Base-by-base conservation (phyloP, 2,888 invertebrate genomes). In the Dendrolimus pini region DNA sequence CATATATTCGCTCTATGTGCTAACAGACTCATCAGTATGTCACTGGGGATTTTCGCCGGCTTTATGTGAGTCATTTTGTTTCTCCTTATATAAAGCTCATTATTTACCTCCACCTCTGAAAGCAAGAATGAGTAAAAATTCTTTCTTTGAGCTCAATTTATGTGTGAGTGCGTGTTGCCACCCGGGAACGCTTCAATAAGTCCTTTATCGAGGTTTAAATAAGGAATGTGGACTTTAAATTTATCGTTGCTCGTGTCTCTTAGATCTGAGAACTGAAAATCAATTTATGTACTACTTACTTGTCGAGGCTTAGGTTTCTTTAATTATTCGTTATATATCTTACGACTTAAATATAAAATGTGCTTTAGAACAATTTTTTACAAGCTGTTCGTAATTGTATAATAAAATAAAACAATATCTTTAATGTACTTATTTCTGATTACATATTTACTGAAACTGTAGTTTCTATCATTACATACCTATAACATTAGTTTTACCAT, bases 61-160 rank as follows among this genome's bases (percentile, higher is more conserved):
- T 54, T 56, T 63, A 60, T 66, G 59, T 60, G 58, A 61, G 58
- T 62, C 62, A 60, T 68, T 56, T 57, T 55, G 54, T 56, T 54
- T 58, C 54, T 54, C 57, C 55, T 56, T 55, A 62, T 66, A 68
- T 67, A 60, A 64, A 58, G 55, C 56, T 63, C 58, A 59, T 68
- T 59, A 65, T 71, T 64, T 64, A 64, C 61, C 56, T 61, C 55
- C 57, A 56, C 53, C 53, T 9, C 14, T 14, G 53, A 13, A 55
- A 41, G 41, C 41, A 52, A 14, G 55, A 58, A 55, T 53, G 53
- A 55, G 41, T 47, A 55, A 55, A 41, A 14, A 47, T 47, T 47
- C 47, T 30, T 30, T 47, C 47, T 0, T 30, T 7, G 47, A 2
- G 47, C 12, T 30, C 30, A 30, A 30, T 47, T 47, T 47, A 47